phyloP scores from a whole-genome alignment of 1,140 invertebrate species.

The Wasmannia auropunctata region DNA sequence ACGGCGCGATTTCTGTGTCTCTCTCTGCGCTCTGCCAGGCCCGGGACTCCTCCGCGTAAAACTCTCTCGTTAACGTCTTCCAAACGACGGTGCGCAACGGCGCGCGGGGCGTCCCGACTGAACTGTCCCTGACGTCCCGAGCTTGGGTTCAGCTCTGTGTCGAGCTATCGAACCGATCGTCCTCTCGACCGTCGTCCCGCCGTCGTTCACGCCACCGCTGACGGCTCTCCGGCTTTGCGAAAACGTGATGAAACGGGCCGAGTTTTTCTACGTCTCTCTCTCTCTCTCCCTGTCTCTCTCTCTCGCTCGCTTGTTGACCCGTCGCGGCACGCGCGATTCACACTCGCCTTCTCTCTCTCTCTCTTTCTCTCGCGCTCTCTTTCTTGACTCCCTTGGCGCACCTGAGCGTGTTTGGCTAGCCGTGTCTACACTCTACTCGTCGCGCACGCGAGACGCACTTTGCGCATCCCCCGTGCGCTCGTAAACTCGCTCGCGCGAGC shows the following conservation, averaged over 20 bases:
- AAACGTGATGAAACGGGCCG: not conserved
- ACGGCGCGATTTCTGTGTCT: not conserved
- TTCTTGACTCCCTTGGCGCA: not conserved
- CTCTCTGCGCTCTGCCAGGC: not conserved
- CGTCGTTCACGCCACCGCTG: not conserved
- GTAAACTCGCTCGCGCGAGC: not conserved
- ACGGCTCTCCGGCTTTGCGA: not conserved
- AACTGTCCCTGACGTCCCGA: too few species aligned
- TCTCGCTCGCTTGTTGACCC: not conserved
- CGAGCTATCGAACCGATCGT: constrained; percentile 37
- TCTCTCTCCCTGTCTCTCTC: not conserved
- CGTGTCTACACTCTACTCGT: not conserved
- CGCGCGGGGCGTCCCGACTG: too few species aligned
- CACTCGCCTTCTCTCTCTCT: not conserved
- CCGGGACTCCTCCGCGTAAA: too few species aligned
- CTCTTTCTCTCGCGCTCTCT: not conserved
- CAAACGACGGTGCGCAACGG: not conserved
- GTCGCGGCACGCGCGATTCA: not conserved
- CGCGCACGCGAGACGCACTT: constrained; percentile 35
- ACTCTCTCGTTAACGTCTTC: not conserved
- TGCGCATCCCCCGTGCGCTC: not conserved
- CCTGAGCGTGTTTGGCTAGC: not conserved
- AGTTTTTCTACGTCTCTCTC: not conserved
- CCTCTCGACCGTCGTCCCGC: not conserved
- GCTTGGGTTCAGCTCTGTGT: not conserved